These are phyloP conservation scores for Rhagium mordax DNA, from an alignment of 2,888 invertebrate genomes.

Conservation along the genomic window DNA sequence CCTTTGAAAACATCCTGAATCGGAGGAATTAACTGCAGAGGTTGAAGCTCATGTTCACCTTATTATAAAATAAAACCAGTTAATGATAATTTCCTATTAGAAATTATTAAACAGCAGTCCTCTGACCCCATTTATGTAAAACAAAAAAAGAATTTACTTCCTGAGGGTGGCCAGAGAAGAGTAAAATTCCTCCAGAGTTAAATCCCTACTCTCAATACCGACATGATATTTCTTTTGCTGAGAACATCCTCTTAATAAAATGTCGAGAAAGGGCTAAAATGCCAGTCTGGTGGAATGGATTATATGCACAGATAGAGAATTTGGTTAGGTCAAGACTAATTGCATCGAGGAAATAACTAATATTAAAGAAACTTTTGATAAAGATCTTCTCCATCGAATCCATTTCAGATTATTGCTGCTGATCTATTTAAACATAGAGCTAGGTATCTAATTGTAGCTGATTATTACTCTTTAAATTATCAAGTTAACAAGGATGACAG, in stretches of 20 bases:
- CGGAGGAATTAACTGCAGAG: neutral
- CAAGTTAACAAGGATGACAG: neutral
- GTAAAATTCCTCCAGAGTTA: constrained; percentile 20
- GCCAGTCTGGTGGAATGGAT: constrained; percentile 31
- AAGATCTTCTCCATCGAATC: constrained; percentile 33
- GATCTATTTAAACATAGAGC: constrained; percentile 39
- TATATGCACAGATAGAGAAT: constrained; percentile 31
- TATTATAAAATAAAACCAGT: constrained; percentile 5
- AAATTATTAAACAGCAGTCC: constrained; percentile 5
- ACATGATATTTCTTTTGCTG: neutral
- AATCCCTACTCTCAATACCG: constrained; percentile 35
- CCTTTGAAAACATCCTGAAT: neutral
- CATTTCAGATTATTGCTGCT: constrained; percentile 40
- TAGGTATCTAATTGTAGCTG: constrained; percentile 11
- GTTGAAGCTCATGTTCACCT: neutral
- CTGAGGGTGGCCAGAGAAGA: constrained; percentile 30
- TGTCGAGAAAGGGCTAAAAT: constrained; percentile 30
- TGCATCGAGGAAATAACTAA: constrained; percentile 41
- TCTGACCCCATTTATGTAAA: constrained; percentile 1
- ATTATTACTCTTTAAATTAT: constrained; percentile 37
- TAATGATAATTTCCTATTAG: constrained; percentile 11
- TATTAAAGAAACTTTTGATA: constrained; percentile 40
- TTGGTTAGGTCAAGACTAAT: constrained; percentile 40
- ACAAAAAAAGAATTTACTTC: neutral
- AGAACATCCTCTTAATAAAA: constrained; percentile 30